A percentile compares a stretch with the other conserved stretches of the same genome.
phyloP scores from a whole-genome alignment of 2,888 invertebrate species.

The Podabrus alpinus region DNA sequence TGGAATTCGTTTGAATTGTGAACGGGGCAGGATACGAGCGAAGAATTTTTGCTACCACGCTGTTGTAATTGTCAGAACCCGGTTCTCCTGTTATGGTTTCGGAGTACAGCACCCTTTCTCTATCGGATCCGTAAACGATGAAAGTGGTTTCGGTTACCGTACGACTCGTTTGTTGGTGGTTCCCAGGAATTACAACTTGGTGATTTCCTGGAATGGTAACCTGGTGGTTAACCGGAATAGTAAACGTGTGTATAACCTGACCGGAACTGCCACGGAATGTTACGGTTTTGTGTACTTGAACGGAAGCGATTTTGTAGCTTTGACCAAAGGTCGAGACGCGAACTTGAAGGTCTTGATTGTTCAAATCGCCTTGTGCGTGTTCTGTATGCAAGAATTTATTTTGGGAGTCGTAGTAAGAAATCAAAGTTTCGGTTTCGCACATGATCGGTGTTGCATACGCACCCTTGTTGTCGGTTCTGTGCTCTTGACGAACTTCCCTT shows the following conservation, averaged over 20 bases:
- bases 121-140: slow-evolving; percentile 15
- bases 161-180: neutral
- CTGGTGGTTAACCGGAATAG: neutral
- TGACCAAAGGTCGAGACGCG: neutral
- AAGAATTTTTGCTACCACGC: slow-evolving; percentile 3
- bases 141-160: slow-evolving; percentile 16
- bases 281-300: slow-evolving; percentile 11
- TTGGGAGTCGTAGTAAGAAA: slow-evolving; percentile 5
- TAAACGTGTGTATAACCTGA: slow-evolving; percentile 4
- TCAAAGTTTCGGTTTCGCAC: slow-evolving; percentile 8
- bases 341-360: neutral
- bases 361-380: slow-evolving; percentile 10
- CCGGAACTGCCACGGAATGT: slow-evolving; percentile 9
- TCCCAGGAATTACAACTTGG: neutral
- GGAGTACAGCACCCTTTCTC: slow-evolving; percentile 3
- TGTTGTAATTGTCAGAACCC: slow-evolving; percentile 14
- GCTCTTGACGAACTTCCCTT: slow-evolving; percentile 3
- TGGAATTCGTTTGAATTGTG: slow-evolving; percentile 19
- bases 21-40: slow-evolving; percentile 3
- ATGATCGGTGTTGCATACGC: neutral
- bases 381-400: slow-evolving; percentile 3
- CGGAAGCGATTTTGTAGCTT: neutral
- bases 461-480: neutral
- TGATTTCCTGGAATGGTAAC: neutral
- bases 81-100: slow-evolving; percentile 18